These are phyloP conservation scores for Megaceryle torquata DNA, from an alignment of 2,113 vertebrate genomes.

Conservation along the genomic window DNA sequence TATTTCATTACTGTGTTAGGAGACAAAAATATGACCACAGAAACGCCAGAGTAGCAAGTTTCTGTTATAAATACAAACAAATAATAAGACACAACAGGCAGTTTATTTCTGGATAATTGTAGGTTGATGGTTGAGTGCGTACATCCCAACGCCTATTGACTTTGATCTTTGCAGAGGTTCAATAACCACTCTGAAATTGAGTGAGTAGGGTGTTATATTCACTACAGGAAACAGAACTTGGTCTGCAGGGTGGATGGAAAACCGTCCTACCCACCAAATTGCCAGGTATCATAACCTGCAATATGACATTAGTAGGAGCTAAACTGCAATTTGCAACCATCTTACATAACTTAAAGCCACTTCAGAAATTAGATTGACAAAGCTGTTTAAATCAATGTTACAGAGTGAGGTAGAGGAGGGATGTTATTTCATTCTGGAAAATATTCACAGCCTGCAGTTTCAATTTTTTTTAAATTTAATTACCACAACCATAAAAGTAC, in stretches of 20 bases:
- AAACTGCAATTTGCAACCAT: slow-evolving; percentile 2
- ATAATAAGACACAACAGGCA: neutral
- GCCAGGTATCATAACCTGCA: neutral
- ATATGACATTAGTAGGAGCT: neutral
- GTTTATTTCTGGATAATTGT: neutral
- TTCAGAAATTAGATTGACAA: slow-evolving; percentile 14
- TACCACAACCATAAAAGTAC: neutral
- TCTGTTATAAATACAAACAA: neutral
- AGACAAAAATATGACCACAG: neutral
- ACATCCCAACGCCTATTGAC: neutral
- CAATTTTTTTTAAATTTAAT: neutral
- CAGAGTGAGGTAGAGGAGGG: neutral
- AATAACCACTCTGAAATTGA: neutral
- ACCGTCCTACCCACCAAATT: neutral
- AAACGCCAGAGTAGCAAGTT: neutral
- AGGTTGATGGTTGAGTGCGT: neutral
- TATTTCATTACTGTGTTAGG: neutral
- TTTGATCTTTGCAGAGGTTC: neutral
- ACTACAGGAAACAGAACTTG: neutral
- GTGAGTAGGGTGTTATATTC: neutral
- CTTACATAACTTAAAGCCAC: slow-evolving; percentile 16
- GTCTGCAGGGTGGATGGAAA: neutral
- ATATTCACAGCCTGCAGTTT: neutral
- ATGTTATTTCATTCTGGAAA: neutral
- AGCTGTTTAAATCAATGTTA: neutral